Conservation (phyloP, 2,888 invertebrate genomes). For the Eupithecia subfuscata region DNA sequence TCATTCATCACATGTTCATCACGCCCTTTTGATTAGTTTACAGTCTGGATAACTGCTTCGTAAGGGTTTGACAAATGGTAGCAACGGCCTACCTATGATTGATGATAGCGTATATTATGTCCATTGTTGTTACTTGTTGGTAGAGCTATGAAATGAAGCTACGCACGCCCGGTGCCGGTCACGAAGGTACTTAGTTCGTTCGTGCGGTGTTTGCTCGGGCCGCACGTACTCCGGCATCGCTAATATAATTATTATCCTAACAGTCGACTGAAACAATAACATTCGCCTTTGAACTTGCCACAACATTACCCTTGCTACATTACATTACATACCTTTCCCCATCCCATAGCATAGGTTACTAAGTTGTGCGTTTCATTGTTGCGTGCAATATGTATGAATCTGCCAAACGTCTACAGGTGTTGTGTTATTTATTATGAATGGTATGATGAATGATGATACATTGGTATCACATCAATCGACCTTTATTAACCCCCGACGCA, state of each 20-base stretch:
- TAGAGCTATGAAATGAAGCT: not conserved
- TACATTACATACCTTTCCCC: not conserved
- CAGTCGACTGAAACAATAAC: constrained; percentile 34
- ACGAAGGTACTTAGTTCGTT: constrained; percentile 10
- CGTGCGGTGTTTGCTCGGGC: constrained; percentile 36
- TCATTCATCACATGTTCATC: not conserved
- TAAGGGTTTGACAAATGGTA: not conserved
- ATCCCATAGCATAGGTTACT: not conserved
- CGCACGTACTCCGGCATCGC: constrained; percentile 39
- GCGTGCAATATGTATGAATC: not conserved
- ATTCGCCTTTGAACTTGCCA: constrained; percentile 42
- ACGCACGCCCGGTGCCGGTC: not conserved
- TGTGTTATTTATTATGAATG: too few relatives aligned
- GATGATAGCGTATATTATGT: not conserved
- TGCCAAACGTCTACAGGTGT: not conserved
- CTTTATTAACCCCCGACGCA: too few relatives aligned
- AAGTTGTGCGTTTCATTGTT: not conserved
- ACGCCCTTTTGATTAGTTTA: not conserved
- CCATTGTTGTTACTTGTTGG: not conserved
- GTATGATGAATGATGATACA: not conserved
- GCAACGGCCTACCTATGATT: not conserved
- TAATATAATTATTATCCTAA: constrained; percentile 42
- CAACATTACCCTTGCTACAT: constrained; percentile 12
- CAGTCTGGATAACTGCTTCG: not conserved
- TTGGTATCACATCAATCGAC: not conserved